Conservation (phyloP, 2,888 invertebrate genomes). For the Nomada flava region DNA sequence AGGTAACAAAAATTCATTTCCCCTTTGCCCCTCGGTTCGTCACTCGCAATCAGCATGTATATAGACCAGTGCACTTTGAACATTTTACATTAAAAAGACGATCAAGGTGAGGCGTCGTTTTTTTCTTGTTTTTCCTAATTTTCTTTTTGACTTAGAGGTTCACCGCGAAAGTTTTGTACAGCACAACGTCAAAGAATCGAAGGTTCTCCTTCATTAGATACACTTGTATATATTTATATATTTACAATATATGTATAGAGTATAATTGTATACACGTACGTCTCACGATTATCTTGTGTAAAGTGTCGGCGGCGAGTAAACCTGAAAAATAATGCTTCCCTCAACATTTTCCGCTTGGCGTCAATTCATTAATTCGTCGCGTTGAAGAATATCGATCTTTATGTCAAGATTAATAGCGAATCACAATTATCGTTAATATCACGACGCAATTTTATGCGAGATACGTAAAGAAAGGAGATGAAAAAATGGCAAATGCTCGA, state of each 20-base stretch:
- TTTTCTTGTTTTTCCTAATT: neutral
- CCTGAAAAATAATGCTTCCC: neutral
- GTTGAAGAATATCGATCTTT: too few relatives aligned
- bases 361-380: neutral
- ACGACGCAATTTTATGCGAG: too few relatives aligned
- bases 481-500: too few relatives aligned
- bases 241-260: constrained; percentile 44
- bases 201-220: constrained; percentile 10
- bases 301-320: constrained; percentile 22
- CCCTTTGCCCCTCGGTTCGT: neutral
- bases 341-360: neutral
- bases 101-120: neutral
- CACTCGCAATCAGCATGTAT: neutral
- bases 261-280: constrained; percentile 19
- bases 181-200: constrained; percentile 14
- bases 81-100: constrained; percentile 36
- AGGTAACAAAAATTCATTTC: constrained; percentile 21
- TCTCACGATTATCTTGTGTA: constrained; percentile 32
- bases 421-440: too few relatives aligned
- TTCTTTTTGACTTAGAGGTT: neutral
- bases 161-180: constrained; percentile 16
- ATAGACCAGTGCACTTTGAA: neutral
- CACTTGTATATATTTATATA: constrained; percentile 8
- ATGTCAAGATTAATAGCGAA: too few relatives aligned
- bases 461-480: too few relatives aligned